Base-by-base conservation (phyloP, 2,888 invertebrate genomes). In the Holacanthella duospinosa region DNA sequence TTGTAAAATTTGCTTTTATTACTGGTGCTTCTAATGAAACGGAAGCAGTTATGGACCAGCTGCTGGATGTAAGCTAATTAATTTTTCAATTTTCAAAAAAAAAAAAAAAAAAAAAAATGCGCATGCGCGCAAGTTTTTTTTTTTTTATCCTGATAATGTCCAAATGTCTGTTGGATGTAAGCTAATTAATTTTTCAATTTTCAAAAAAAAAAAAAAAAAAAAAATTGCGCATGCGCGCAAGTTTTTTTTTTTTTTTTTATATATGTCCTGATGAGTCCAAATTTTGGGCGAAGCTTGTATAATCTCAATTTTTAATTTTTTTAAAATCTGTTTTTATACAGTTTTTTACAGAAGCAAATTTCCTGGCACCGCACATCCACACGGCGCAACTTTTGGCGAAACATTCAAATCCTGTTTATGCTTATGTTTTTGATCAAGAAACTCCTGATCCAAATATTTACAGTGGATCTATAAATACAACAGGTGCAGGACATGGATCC, bases 271-370 rank as follows among this genome's bases (percentile, higher is more conserved):
- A n/a, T n/a, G n/a, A n/a, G n/a, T n/a, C n/a, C n/a, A n/a, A n/a
- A n/a, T n/a, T n/a, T n/a, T n/a, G n/a, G n/a, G n/a, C n/a, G n/a
- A n/a, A 12, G 43, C 43, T 43, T 12, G n/a, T n/a, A n/a, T n/a
- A 55, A 4, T 12, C 6, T 55, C 3, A 27, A 16, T 55, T 59
- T 4, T 12, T 36, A 59, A 43, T 44, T 59, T 59, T 24, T n/a
- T n/a, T n/a, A n/a, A n/a, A n/a, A n/a, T n/a, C n/a, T n/a, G n/a
- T n/a, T n/a, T n/a, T n/a, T n/a, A 64, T 70, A 16, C 68, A 77
- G 72, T 79, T 85, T 69, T 82, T 84, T 74, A 81, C 82, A 25
- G 83, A 85, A 63, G 80, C 82, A 0, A 81, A 80, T 74, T 78
- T 79, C 68, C 78, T 80, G 62, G 84, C 83, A 0, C 80, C 85